phyloP scores from a whole-genome alignment of 2,113 vertebrate species.

The Bucco capensis region DNA sequence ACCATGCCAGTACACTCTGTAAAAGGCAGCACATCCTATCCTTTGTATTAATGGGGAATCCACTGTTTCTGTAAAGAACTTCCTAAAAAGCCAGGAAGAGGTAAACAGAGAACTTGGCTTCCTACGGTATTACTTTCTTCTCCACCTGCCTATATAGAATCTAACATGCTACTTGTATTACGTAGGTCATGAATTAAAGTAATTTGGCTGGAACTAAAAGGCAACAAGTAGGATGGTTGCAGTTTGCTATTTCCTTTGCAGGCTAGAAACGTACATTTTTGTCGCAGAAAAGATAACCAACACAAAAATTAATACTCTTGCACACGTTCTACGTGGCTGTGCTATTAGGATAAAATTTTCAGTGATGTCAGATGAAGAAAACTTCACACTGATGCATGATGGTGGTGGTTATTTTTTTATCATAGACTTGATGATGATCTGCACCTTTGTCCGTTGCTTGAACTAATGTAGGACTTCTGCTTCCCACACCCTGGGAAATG shows the following conservation, averaged over 20 bases:
- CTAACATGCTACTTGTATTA: background rate
- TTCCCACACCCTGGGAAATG: background rate
- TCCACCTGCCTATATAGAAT: background rate
- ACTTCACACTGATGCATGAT: no score
- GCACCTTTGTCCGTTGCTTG: background rate
- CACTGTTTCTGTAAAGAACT: background rate
- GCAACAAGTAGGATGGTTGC: background rate
- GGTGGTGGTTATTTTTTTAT: background rate
- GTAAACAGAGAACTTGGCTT: background rate
- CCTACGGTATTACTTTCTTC: background rate
- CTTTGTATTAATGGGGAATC: background rate
- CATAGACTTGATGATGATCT: background rate
- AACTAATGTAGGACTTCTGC: background rate
- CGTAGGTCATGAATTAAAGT: slow-evolving; percentile 4
- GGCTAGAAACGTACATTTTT: background rate
- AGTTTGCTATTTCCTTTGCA: background rate
- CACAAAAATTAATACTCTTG: background rate
- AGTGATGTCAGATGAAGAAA: background rate
- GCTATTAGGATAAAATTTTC: background rate
- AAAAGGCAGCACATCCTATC: background rate
- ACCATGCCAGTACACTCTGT: background rate
- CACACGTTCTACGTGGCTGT: accelerated
- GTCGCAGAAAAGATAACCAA: background rate
- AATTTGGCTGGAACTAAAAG: background rate
- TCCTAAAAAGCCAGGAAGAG: background rate